Conservation (phyloP, 2,888 invertebrate genomes). For the Pelosia muscerda region DNA sequence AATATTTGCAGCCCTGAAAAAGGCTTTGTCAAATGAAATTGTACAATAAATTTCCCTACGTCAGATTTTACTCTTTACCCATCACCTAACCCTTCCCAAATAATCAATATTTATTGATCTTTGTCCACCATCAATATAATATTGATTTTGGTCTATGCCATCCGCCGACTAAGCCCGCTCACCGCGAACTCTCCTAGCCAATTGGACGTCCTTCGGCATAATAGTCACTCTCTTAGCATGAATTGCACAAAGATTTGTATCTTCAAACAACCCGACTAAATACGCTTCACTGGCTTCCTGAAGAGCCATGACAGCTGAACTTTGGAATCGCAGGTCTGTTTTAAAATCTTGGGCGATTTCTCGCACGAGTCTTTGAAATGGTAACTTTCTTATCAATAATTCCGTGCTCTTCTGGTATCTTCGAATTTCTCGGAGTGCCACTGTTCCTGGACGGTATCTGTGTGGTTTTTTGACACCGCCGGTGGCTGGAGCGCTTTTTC, state of each 20-base stretch:
- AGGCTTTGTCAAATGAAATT: constrained; percentile 74
- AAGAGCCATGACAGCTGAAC: constrained; percentile 90
- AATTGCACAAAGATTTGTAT: constrained; percentile 93
- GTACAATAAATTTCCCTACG: no score
- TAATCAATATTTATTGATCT: no score
- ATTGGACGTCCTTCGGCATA: constrained; percentile 78
- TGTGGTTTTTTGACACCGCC: constrained; percentile 92
- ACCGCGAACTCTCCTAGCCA: constrained; percentile 74
- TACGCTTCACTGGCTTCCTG: constrained; percentile 88
- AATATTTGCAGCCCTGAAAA: constrained; percentile 75
- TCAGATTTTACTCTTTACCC: no score
- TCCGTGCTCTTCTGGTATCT: constrained; percentile 92
- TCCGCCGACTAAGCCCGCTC: constrained; percentile 62
- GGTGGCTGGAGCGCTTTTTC: constrained; percentile 91
- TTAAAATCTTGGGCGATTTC: constrained; percentile 93
- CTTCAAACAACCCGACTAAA: constrained; percentile 90
- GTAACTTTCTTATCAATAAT: constrained; percentile 90
- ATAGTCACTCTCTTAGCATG: constrained; percentile 86
- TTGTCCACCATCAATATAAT: no score
- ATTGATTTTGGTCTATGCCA: background rate
- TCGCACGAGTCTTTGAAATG: constrained; percentile 90
- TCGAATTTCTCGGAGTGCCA: constrained; percentile 90
- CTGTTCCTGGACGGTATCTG: constrained; percentile 90
- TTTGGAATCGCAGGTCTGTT: constrained; percentile 90
- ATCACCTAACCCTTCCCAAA: no score